A percentile compares a stretch with the other conserved stretches of the same genome.
phyloP scores from a whole-genome alignment of 2,113 vertebrate genomes.

The Sialia sialis region DNA sequence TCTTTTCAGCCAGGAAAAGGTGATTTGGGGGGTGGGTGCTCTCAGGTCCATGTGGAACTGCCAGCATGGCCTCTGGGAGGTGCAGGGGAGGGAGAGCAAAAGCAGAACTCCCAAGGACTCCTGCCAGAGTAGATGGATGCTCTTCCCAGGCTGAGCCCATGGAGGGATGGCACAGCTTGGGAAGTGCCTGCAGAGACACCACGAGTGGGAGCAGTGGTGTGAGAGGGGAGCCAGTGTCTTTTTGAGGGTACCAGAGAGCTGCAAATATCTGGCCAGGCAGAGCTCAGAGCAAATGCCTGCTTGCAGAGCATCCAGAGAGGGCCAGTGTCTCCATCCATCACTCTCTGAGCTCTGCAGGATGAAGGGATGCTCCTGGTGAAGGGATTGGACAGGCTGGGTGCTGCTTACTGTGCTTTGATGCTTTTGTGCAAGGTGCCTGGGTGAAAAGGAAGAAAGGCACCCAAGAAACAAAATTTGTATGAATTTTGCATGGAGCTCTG shows the following conservation, averaged over 20 bases:
- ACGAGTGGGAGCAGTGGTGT: accelerated
- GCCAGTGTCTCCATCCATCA: neutral
- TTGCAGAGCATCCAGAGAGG: neutral
- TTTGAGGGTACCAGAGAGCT: neutral
- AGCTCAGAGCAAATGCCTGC: neutral
- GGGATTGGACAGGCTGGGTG: neutral
- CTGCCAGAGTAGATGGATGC: neutral
- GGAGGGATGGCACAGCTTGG: neutral
- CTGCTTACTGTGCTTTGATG: neutral
- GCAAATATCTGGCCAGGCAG: neutral
- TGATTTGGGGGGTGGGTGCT: accelerated
- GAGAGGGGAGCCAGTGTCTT: neutral
- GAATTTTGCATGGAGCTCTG: neutral
- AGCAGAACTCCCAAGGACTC: neutral
- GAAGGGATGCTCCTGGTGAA: neutral
- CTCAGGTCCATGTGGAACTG: accelerated
- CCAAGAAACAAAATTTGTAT: neutral
- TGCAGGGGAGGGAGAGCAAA: neutral
- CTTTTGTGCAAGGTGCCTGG: neutral
- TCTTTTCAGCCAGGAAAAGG: neutral
- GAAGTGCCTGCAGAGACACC: neutral
- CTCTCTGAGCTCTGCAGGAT: neutral
- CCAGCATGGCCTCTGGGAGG: neutral
- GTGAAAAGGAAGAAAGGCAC: neutral
- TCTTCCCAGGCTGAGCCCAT: neutral